Evolutionary conservation across 2,113 vertebrate genomes (phyloP).

Genomic region (Cynocephalus volans): DNA sequence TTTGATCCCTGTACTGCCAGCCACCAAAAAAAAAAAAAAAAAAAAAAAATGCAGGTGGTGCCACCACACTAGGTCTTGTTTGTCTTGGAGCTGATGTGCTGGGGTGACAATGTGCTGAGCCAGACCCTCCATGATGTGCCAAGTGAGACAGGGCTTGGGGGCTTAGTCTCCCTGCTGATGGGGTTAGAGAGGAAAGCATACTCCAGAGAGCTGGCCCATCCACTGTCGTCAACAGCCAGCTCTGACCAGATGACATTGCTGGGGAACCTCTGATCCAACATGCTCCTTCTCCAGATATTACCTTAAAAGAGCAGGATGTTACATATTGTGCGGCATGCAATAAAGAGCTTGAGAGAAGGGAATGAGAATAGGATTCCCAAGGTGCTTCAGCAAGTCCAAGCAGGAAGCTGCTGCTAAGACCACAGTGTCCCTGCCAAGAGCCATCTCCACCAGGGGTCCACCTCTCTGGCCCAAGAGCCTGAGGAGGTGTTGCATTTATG

Average conservation of each 20-base stretch:
- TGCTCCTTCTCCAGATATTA: not conserved
- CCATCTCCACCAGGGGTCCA: no score
- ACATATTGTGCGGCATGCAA: not conserved
- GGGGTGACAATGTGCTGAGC: not conserved
- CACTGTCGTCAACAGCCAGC: accelerated
- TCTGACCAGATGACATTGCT: not conserved
- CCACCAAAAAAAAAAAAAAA: no score
- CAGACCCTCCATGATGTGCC: not conserved
- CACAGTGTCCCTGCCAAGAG: not conserved
- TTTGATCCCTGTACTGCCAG: no score
- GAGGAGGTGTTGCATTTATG: no score
- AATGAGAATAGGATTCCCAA: not conserved
- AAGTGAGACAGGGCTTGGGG: no score
- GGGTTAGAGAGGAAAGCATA: not conserved
- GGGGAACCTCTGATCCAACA: not conserved
- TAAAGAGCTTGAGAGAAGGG: not conserved
- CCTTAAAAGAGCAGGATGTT: not conserved
- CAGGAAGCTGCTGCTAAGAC: not conserved
- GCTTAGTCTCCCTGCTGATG: not conserved
- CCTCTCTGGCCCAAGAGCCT: no score
- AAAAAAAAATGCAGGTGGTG: no score
- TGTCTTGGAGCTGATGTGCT: not conserved
- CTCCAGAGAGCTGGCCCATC: not conserved
- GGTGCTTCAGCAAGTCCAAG: not conserved
- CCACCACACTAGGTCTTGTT: no score